These are phyloP conservation scores for Gastrophryne carolinensis DNA, from an alignment of 2,797 vertebrate genomes.

Conservation along the genomic window DNA sequence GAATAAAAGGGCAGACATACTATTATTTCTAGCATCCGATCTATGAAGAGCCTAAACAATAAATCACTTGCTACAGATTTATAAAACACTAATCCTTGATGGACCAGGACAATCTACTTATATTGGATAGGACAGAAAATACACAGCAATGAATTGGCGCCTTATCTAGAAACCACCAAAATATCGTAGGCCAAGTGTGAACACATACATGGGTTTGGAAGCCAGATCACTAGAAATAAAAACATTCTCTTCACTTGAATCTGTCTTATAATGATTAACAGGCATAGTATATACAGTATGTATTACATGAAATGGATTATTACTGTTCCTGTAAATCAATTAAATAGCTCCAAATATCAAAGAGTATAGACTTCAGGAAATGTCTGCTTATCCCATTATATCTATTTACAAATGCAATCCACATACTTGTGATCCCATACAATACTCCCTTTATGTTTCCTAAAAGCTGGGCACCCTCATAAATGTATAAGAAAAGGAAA, in stretches of 20 bases:
- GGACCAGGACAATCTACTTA: too few species aligned
- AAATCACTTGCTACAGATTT: too few species aligned
- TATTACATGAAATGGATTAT: slow-evolving; percentile 6
- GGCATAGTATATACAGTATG: not conserved
- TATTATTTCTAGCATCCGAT: too few species aligned
- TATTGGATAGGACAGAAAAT: too few species aligned
- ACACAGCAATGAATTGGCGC: too few species aligned
- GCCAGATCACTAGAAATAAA: too few species aligned
- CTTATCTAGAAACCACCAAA: too few species aligned
- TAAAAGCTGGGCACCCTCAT: slow-evolving; percentile 1
- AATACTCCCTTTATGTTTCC: slow-evolving; percentile 24
- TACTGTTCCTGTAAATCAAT: slow-evolving; percentile 9
- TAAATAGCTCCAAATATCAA: not conserved
- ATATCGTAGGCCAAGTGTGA: too few species aligned
- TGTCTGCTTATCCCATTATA: slow-evolving; percentile 14
- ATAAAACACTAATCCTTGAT: too few species aligned
- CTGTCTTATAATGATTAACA: not conserved
- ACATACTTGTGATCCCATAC: slow-evolving; percentile 13
- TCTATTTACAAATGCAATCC: not conserved
- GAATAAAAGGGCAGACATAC: too few species aligned
- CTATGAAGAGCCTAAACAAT: too few species aligned
- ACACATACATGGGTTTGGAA: too few species aligned
- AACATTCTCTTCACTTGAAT: not conserved
- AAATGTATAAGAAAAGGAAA: slow-evolving; percentile 10
- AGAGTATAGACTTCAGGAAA: not conserved